Conservation (phyloP, 1,140 invertebrate species). For the Drosophila nannoptera region DNA sequence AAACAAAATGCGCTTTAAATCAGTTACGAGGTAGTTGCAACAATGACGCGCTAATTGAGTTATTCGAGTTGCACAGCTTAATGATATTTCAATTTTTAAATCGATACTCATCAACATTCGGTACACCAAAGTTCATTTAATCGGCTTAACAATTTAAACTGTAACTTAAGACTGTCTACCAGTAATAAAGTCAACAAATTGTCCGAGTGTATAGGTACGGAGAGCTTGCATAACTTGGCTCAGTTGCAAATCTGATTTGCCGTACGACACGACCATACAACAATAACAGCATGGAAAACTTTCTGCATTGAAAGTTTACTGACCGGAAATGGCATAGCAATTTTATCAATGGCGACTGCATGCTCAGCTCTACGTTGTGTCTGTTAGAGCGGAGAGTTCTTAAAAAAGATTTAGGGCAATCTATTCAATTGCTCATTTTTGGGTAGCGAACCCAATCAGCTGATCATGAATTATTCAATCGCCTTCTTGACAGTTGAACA, state of each 20-base stretch:
- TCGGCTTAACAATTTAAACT: constrained; percentile 12
- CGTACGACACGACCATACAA: constrained; percentile 27
- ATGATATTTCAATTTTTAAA: constrained; percentile 24
- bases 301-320: constrained; percentile 67
- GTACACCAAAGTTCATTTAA: constrained; percentile 19
- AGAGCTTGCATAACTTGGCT: constrained; percentile 56
- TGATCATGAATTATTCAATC: no score
- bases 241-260: constrained; percentile 47
- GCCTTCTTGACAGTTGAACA: neutral
- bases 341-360: constrained; percentile 60
- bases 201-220: no score
- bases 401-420: no score
- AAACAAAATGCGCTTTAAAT: constrained; percentile 61
- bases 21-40: constrained; percentile 36
- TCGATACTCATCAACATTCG: constrained; percentile 7
- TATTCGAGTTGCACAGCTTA: constrained; percentile 51
- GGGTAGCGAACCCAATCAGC: no score
- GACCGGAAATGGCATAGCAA: constrained; percentile 72
- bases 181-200: no score
- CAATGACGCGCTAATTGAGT: constrained; percentile 66
- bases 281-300: constrained; percentile 29
- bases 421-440: no score
- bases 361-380: neutral
- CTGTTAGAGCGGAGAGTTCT: neutral
- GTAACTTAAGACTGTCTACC: no score